phyloP scores from a whole-genome alignment of 1,140 invertebrate species.

The Drosophila ercepeae region DNA sequence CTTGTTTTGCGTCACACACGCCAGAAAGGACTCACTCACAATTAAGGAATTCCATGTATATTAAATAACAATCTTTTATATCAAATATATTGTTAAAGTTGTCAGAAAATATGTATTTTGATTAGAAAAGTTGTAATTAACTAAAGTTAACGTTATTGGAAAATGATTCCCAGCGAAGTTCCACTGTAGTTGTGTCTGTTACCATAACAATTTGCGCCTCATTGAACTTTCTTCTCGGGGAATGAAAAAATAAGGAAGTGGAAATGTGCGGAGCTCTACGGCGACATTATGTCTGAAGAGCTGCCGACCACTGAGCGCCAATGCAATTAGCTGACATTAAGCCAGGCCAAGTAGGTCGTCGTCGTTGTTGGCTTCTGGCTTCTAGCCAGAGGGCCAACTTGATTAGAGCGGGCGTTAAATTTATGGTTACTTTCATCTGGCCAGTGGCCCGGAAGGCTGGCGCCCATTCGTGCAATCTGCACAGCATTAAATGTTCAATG shows the following conservation, averaged over 20 bases:
- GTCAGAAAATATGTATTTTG: constrained; percentile 1
- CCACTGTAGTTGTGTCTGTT: constrained; percentile 18
- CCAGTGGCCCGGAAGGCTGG: constrained; percentile 32
- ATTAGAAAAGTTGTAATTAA: too few relatives aligned
- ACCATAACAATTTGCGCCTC: constrained; percentile 37
- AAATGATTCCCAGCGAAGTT: background rate
- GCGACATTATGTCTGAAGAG: constrained; percentile 32
- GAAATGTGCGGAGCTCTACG: background rate
- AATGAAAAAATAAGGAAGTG: background rate
- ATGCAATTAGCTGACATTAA: constrained; percentile 58
- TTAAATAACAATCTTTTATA: background rate
- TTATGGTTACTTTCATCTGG: constrained; percentile 34
- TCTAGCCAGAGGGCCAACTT: constrained; percentile 19
- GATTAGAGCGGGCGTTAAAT: constrained; percentile 52
- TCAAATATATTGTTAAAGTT: background rate
- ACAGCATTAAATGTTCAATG: constrained; percentile 75
- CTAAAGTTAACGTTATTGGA: too few relatives aligned
- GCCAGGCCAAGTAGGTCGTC: constrained; percentile 43
- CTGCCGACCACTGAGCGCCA: constrained; percentile 33
- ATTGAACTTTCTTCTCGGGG: constrained; percentile 19
- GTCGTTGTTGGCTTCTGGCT: constrained; percentile 34
- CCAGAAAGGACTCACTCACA: constrained; percentile 30
- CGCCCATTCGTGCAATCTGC: constrained; percentile 35
- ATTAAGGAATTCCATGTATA: background rate
- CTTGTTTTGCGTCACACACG: constrained; percentile 44